These are phyloP conservation scores for Bombycilla garrulus DNA, from an alignment of 2,113 vertebrate genomes.

Conservation along the genomic window DNA sequence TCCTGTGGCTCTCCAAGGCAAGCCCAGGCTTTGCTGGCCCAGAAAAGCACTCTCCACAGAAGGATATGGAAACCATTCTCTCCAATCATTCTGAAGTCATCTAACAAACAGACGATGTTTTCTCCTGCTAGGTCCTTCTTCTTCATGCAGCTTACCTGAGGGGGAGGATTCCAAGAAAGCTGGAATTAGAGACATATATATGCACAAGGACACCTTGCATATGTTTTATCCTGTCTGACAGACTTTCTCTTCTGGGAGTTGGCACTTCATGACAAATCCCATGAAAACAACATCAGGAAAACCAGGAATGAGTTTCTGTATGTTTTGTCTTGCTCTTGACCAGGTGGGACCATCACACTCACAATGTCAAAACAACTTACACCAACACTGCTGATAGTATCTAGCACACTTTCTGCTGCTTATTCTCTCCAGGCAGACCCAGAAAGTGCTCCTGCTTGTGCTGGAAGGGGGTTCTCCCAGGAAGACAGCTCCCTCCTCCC, in stretches of 20 bases:
- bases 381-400: not conserved
- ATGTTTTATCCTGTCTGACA: not conserved
- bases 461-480: not conserved
- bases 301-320: not conserved
- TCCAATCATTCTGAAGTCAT: constrained; percentile 84
- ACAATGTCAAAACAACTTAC: not conserved
- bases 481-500: not conserved
- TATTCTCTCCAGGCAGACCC: not conserved
- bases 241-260: not conserved
- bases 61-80: constrained; percentile 86
- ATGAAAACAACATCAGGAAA: not conserved
- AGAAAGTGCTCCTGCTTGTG: not conserved
- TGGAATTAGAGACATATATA: not conserved
- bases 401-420: not conserved
- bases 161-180: not conserved
- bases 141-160: constrained; percentile 74
- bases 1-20: not conserved
- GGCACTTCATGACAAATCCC: not conserved
- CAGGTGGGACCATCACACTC: not conserved
- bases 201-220: not conserved
- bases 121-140: constrained; percentile 70
- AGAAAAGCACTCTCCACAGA: not conserved
- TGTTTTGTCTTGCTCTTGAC: not conserved
- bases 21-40: not conserved
- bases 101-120: constrained; percentile 76